These are phyloP conservation scores for Vombatus ursinus DNA, from an alignment of 2,113 vertebrate genomes.

Conservation along the genomic window DNA sequence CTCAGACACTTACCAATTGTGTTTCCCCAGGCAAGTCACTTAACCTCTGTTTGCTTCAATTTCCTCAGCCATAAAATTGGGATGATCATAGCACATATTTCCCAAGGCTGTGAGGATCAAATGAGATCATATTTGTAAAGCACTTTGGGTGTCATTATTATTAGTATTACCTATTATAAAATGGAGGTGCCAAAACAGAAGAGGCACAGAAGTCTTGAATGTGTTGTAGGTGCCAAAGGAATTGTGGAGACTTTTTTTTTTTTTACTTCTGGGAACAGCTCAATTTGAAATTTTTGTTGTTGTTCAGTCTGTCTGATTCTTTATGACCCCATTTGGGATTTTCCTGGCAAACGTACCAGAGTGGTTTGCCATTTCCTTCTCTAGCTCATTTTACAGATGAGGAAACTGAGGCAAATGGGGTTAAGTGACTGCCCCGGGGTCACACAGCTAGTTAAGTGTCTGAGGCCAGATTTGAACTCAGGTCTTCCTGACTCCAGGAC, in stretches of 20 bases:
- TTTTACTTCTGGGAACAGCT: not conserved
- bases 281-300: not conserved
- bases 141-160: not conserved
- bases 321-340: no score
- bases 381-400: no score
- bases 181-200: not conserved
- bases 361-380: no score
- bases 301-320: no score
- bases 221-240: not conserved
- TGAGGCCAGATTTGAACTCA: no score
- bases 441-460: no score
- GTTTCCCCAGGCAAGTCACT: not conserved
- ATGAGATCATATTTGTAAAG: not conserved
- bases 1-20: not conserved
- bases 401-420: no score
- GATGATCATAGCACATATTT: not conserved
- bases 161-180: not conserved
- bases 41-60: not conserved
- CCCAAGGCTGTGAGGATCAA: not conserved
- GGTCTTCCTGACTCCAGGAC: no score
- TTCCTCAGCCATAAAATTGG: not conserved
- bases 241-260: not conserved
- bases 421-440: no score
- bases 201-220: not conserved
- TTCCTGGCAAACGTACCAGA: no score